Percentiles rank a stretch among this genome's conserved stretches.
Evolutionary conservation across 2,888 invertebrate species (phyloP).

Genomic region (Tenthredo livida): DNA sequence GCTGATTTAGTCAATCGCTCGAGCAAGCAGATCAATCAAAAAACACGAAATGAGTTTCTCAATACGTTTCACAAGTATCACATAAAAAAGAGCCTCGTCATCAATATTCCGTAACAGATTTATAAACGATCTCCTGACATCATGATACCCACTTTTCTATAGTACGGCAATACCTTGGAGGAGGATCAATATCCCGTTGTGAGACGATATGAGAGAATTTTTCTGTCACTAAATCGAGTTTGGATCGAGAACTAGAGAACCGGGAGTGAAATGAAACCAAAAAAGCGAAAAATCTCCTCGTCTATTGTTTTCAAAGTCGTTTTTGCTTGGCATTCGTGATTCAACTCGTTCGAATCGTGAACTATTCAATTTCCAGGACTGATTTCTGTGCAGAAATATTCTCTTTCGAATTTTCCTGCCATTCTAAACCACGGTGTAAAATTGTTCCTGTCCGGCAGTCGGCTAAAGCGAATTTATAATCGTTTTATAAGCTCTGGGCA

Average conservation of each 20-base stretch:
- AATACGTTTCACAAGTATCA: background rate
- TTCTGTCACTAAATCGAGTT: background rate
- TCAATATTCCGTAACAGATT: background rate
- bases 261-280: background rate
- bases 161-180: background rate
- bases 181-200: background rate
- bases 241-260: background rate
- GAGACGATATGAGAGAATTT: background rate
- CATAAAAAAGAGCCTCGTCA: background rate
- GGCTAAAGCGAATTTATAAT: background rate
- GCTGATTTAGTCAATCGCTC: background rate
- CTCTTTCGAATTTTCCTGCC: background rate
- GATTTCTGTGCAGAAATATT: background rate
- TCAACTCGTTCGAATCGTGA: background rate
- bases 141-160: background rate
- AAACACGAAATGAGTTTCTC: background rate
- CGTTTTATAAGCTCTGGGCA: slow-evolving; percentile 4
- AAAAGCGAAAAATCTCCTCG: background rate
- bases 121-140: background rate
- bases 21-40: background rate
- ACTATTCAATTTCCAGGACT: background rate
- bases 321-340: background rate
- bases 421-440: background rate
- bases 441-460: background rate
- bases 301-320: background rate